Evolutionary conservation across 2,113 vertebrate species (phyloP).

Genomic region (Siniperca knerii): DNA sequence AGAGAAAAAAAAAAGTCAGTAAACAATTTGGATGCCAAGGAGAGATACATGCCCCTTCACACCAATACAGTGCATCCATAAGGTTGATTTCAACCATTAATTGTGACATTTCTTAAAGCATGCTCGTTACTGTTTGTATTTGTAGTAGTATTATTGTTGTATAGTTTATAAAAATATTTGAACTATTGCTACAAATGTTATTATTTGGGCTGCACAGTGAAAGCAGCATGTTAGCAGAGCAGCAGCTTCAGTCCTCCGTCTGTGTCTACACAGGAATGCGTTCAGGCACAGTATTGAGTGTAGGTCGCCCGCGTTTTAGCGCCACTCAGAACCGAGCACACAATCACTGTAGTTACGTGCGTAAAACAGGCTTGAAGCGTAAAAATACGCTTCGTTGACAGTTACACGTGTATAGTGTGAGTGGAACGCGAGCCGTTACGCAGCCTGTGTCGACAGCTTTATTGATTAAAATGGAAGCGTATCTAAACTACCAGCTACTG

Average conservation of each 20-base stretch:
- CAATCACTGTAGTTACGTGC: neutral
- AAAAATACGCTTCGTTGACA: neutral
- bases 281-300: neutral
- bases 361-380: neutral
- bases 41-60: slow-evolving; percentile 2
- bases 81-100: neutral
- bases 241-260: neutral
- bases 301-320: neutral
- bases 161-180: neutral
- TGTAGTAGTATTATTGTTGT: too few relatives aligned
- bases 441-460: neutral
- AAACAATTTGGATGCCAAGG: slow-evolving; percentile 4
- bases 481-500: neutral
- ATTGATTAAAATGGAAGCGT: neutral
- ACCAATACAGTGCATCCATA: neutral
- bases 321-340: neutral
- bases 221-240: neutral
- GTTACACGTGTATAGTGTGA: neutral
- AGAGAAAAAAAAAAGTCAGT: slow-evolving; percentile 6
- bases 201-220: neutral
- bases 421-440: neutral
- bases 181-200: neutral
- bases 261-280: neutral
- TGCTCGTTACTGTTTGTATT: neutral
- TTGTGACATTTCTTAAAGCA: neutral